Percentiles rank a stretch among this genome's conserved stretches.
Conservation (phyloP, 2,797 vertebrate genomes). For the Sebastes baramenuke region DNA sequence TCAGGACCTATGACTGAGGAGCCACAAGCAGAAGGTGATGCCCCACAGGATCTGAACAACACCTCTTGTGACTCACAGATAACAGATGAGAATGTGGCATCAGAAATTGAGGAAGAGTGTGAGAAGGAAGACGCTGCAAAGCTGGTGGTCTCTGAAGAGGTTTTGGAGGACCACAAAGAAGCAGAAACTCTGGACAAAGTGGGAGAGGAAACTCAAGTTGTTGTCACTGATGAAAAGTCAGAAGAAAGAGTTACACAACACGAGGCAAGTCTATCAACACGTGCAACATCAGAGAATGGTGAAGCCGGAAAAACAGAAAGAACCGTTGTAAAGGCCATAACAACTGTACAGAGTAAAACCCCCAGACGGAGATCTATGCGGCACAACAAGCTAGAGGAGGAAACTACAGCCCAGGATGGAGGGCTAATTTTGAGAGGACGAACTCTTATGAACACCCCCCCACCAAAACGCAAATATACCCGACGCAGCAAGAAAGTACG, state of each 20-base stretch:
- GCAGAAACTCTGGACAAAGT: neutral
- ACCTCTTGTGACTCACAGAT: slow-evolving; percentile 23
- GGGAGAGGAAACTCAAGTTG: neutral
- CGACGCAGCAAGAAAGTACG: neutral
- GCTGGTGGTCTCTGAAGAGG: neutral
- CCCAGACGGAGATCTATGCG: neutral
- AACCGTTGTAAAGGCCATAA: neutral
- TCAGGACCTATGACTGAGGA: neutral
- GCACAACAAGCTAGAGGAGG: neutral
- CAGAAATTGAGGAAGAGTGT: slow-evolving; percentile 40
- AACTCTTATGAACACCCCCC: neutral
- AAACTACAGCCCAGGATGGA: neutral
- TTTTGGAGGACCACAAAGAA: neutral
- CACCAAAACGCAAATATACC: neutral
- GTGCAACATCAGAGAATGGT: neutral
- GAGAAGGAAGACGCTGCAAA: neutral
- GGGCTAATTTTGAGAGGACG: slow-evolving; percentile 21
- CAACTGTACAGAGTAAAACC: neutral
- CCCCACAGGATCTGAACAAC: neutral
- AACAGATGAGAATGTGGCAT: slow-evolving; percentile 53
- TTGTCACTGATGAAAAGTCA: neutral
- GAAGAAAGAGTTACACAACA: neutral
- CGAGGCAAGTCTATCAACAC: neutral
- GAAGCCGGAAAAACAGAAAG: neutral
- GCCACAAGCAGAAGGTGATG: neutral